phyloP scores from a whole-genome alignment of 1,140 invertebrate genomes.

The Drosophila eugracilis region DNA sequence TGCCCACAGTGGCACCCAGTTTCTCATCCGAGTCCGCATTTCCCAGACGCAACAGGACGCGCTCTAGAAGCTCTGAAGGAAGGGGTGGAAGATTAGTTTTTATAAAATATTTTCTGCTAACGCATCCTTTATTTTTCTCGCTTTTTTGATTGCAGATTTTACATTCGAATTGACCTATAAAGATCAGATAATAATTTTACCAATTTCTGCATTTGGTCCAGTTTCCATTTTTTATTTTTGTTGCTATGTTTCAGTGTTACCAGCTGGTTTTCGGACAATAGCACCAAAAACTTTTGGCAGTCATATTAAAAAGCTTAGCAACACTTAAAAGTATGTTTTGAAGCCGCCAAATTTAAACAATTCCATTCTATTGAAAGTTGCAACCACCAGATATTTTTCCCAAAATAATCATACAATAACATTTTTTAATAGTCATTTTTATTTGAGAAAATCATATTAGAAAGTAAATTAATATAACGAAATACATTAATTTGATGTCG shows the following conservation, averaged over 20 bases:
- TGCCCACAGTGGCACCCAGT: conserved; percentile 91
- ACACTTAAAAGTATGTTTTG: neutral
- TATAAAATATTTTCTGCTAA: neutral
- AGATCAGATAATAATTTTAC: conserved; percentile 44
- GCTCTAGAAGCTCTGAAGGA: conserved; percentile 91
- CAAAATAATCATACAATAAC: neutral
- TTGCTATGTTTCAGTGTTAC: conserved; percentile 31
- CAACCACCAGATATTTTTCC: neutral
- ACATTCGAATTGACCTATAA: neutral
- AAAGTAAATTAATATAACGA: neutral
- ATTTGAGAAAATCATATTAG: conserved; percentile 6
- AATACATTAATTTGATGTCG: too few species aligned
- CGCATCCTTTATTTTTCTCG: neutral
- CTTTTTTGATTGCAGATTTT: neutral
- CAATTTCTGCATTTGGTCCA: conserved; percentile 76
- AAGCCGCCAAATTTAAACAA: neutral
- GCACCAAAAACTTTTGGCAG: neutral
- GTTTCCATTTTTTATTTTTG: conserved; percentile 75
- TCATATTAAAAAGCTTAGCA: conserved; percentile 1
- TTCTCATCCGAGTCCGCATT: conserved; percentile 95
- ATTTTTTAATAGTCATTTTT: neutral
- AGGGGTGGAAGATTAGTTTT: neutral
- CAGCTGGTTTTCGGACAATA: neutral
- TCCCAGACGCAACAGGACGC: conserved; percentile 94
- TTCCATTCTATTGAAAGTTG: neutral